phyloP scores from a whole-genome alignment of 2,113 vertebrate species.

The Clarias macrocephalus region DNA sequence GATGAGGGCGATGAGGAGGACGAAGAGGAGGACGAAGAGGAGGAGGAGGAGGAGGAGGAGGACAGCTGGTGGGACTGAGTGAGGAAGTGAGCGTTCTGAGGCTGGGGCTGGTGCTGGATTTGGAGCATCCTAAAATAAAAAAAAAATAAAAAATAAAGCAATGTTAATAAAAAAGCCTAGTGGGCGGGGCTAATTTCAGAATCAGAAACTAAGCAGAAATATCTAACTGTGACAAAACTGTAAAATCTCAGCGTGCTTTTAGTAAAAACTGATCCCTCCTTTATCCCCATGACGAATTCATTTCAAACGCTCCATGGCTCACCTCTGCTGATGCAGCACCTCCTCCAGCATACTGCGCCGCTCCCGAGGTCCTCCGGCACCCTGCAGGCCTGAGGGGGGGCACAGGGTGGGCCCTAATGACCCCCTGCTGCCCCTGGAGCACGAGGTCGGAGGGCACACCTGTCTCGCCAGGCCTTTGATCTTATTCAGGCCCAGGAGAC shows the following conservation, averaged over 20 bases:
- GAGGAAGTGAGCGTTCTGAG: constrained; percentile 70
- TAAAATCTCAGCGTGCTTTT: no score
- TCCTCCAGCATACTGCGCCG: constrained; percentile 83
- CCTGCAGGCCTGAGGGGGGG: constrained; percentile 60
- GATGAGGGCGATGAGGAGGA: constrained; percentile 50
- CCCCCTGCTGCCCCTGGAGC: constrained; percentile 76
- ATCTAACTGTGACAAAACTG: not conserved
- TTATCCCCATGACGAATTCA: not conserved
- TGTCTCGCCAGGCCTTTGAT: constrained; percentile 91
- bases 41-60: constrained; percentile 38
- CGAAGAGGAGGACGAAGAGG: not conserved
- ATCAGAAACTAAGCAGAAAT: not conserved
- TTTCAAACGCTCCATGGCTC: constrained; percentile 43
- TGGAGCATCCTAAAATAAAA: constrained; percentile 84
- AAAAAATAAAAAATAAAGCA: constrained; percentile 4
- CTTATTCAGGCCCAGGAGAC: constrained; percentile 91
- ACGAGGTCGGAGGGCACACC: constrained; percentile 76
- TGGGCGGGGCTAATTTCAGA: constrained; percentile 2
- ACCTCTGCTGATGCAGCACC: constrained; percentile 91
- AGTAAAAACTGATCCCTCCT: not conserved
- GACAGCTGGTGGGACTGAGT: constrained; percentile 61
- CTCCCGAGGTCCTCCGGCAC: constrained; percentile 60
- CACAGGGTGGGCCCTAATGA: constrained; percentile 75
- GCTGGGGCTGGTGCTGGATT: constrained; percentile 81
- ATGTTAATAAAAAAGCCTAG: not conserved